phyloP scores from a whole-genome alignment of 35 echinoderm and acorn worm species.

The Apostichopus parvimensis region DNA sequence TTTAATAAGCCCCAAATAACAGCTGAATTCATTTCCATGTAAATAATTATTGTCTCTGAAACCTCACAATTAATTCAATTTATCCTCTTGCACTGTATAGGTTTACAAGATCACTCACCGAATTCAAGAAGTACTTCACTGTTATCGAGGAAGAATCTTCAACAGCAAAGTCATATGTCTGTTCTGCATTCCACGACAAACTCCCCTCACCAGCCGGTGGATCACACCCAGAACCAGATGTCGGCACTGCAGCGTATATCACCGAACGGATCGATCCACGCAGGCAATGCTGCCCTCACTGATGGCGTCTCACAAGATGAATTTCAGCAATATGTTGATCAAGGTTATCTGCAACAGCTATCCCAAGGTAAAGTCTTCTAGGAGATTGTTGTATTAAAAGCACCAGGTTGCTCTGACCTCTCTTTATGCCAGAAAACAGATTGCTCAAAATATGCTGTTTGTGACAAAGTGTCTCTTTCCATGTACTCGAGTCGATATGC shows the following conservation, averaged over 20 bases:
- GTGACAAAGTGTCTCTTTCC: too few species aligned
- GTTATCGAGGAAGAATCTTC: background rate
- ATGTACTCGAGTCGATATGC: too few species aligned
- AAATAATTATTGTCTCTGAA: background rate
- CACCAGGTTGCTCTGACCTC: too few species aligned
- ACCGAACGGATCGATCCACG: slow-evolving; percentile 14
- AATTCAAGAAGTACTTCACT: slow-evolving; percentile 33
- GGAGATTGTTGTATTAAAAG: background rate
- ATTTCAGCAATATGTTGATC: slow-evolving; percentile 75
- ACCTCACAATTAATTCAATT: background rate
- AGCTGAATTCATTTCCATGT: too few species aligned
- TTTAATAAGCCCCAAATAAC: too few species aligned
- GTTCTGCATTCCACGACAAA: background rate
- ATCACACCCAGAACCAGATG: slow-evolving; percentile 19
- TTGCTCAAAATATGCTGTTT: too few species aligned
- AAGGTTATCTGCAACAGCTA: slow-evolving; percentile 74
- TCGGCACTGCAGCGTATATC: slow-evolving; percentile 32
- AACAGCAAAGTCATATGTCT: slow-evolving; percentile 29
- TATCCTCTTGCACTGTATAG: background rate
- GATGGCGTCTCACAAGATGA: slow-evolving; percentile 47
- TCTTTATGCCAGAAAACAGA: too few species aligned
- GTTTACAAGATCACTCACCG: slow-evolving; percentile 40
- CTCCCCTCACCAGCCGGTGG: slow-evolving; percentile 37
- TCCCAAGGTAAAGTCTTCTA: slow-evolving; percentile 62
- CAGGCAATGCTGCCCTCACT: background rate